Conservation (phyloP, 1,140 invertebrate genomes). For the Charaxes varanes region DNA sequence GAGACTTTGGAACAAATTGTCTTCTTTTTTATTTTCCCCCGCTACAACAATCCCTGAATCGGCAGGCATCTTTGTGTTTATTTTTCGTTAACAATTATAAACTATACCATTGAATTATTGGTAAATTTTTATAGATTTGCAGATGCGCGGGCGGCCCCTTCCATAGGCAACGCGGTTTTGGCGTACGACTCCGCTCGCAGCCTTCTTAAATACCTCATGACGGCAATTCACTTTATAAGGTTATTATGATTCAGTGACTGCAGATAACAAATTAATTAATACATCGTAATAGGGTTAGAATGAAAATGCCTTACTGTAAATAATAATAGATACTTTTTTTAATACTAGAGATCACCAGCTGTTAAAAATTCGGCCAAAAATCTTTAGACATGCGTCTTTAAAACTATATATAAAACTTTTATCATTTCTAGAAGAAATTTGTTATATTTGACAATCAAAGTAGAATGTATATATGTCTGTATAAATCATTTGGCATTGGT, state of each 20-base stretch:
- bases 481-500: too few relatives aligned
- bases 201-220: conserved; percentile 64
- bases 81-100: conserved; percentile 10
- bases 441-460: too few relatives aligned
- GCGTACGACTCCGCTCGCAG: conserved; percentile 35
- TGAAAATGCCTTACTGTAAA: too few relatives aligned
- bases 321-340: too few relatives aligned
- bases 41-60: conserved; percentile 56
- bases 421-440: too few relatives aligned
- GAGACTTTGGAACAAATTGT: conserved; percentile 65
- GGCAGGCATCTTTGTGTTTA: conserved; percentile 53
- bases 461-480: too few relatives aligned
- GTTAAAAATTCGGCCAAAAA: too few relatives aligned
- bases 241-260: conserved; percentile 39
- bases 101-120: conserved; percentile 24
- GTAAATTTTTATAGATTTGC: conserved; percentile 20
- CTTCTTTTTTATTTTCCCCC: conserved; percentile 34
- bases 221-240: conserved; percentile 62
- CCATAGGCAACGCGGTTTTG: conserved; percentile 43
- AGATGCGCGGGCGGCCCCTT: conserved; percentile 42
- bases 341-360: too few relatives aligned
- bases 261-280: conserved; percentile 21
- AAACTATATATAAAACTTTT: too few relatives aligned
- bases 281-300: conserved; percentile 5
- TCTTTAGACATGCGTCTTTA: too few relatives aligned